Evolutionary conservation across 2,888 invertebrate species (phyloP).

Genomic region (Stenoptilia bipunctidactyla): DNA sequence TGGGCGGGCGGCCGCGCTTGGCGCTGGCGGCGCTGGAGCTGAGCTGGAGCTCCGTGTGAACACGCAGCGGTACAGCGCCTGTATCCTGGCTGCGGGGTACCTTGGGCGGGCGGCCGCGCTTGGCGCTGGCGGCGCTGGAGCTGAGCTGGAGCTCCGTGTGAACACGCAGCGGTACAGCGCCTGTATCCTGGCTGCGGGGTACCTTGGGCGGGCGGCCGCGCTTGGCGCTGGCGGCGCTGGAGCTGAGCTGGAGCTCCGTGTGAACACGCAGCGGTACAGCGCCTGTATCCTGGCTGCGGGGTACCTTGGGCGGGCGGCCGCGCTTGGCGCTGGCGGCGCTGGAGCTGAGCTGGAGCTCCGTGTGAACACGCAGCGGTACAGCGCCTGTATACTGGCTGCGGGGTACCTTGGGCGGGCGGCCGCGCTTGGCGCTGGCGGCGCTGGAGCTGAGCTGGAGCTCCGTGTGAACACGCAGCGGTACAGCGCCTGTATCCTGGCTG

Average conservation of each 20-base stretch:
- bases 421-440: constrained; percentile 10
- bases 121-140: constrained; percentile 7
- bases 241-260: not conserved
- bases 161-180: not conserved
- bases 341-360: not conserved
- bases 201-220: not conserved
- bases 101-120: constrained; percentile 11
- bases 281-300: too few relatives aligned
- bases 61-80: not conserved
- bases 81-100: too few relatives aligned
- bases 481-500: not conserved
- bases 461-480: too few relatives aligned
- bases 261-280: not conserved
- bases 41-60: constrained; percentile 1
- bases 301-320: not conserved
- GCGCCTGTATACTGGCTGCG: not conserved
- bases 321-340: not conserved
- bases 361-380: not conserved
- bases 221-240: not conserved
- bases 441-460: not conserved
- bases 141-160: not conserved
- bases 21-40: constrained; percentile 6
- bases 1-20: constrained; percentile 9
- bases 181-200: too few relatives aligned
- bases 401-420: constrained; percentile 26